These are phyloP conservation scores for Benthosema pterotum DNA, from an alignment of 2,797 vertebrate species.

Conservation along the genomic window DNA sequence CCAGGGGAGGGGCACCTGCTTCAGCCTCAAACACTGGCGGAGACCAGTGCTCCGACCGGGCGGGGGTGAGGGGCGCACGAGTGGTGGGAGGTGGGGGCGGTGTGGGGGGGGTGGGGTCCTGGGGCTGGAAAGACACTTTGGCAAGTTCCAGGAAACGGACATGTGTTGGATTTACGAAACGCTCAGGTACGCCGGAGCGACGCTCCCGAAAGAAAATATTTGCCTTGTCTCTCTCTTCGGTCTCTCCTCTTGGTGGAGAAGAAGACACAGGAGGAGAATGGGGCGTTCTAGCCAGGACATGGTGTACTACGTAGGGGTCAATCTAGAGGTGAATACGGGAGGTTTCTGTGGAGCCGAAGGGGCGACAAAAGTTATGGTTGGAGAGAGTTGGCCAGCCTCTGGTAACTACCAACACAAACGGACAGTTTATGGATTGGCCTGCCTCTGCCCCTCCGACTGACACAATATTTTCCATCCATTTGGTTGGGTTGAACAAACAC, in stretches of 20 bases:
- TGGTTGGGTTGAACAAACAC: constrained; percentile 73
- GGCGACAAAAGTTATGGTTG: constrained; percentile 76
- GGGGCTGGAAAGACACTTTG: constrained; percentile 79
- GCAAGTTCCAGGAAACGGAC: constrained; percentile 79
- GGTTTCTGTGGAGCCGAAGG: constrained; percentile 58
- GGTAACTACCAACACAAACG: constrained; percentile 73
- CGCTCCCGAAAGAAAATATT: constrained; percentile 61
- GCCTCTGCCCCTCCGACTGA: constrained; percentile 58
- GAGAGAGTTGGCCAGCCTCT: constrained; percentile 55
- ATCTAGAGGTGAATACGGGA: constrained; percentile 57
- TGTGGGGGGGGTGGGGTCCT: constrained; percentile 43
- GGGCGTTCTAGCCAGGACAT: constrained; percentile 40
- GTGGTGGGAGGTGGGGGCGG: constrained; percentile 1
- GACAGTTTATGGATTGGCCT: constrained; percentile 74
- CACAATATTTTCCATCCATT: constrained; percentile 81
- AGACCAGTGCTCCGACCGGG: constrained; percentile 48
- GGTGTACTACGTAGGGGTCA: constrained; percentile 1
- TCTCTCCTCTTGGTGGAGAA: constrained; percentile 36
- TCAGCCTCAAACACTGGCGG: constrained; percentile 76
- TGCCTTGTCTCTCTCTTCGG: constrained; percentile 45
- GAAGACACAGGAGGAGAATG: constrained; percentile 12
- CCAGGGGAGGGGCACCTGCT: constrained; percentile 89
- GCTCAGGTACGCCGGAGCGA: constrained; percentile 77
- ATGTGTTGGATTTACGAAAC: constrained; percentile 79
- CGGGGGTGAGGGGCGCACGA: constrained; percentile 12